phyloP scores from a whole-genome alignment of 2,113 vertebrate genomes.

The Oryzias woworae region DNA sequence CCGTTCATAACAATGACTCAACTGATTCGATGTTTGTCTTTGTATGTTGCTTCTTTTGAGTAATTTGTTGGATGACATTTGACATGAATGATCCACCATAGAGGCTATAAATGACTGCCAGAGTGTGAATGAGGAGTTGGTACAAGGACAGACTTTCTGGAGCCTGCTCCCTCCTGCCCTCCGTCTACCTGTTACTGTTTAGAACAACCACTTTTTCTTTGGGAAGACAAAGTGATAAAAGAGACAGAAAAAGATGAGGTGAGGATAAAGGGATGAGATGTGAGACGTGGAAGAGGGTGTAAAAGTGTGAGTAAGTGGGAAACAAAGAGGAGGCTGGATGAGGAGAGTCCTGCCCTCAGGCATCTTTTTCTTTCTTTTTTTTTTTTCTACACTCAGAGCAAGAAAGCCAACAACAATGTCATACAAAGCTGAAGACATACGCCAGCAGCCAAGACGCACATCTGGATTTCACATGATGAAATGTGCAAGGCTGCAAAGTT shows the following conservation, averaged over 20 bases:
- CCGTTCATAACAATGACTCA: conserved; percentile 32
- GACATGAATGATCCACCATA: conserved; percentile 36
- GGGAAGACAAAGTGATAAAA: conserved; percentile 42
- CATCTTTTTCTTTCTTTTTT: conserved; percentile 24
- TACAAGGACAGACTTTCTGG: conserved; percentile 72
- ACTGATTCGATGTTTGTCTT: conserved; percentile 9
- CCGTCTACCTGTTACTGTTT: conserved; percentile 62
- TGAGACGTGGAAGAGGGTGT: conserved; percentile 18
- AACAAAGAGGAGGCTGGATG: conserved; percentile 48
- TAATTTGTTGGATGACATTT: conserved; percentile 53
- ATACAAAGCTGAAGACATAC: conserved; percentile 70
- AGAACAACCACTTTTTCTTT: conserved; percentile 39
- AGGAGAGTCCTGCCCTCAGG: conserved; percentile 56
- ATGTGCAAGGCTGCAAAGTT: conserved; percentile 60
- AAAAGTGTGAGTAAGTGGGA: conserved; percentile 36
- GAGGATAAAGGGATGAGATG: conserved; percentile 13
- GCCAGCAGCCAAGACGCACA: conserved; percentile 66
- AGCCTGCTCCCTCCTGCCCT: conserved; percentile 65
- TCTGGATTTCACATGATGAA: conserved; percentile 73
- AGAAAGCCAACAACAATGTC: conserved; percentile 68
- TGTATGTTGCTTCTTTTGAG: conserved; percentile 19
- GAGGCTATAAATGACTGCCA: conserved; percentile 22
- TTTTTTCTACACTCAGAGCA: conserved; percentile 49
- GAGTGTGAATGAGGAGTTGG: conserved; percentile 38
- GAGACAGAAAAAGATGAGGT: conserved; percentile 6